These are phyloP conservation scores for Allochrocebus solatus DNA, from an alignment of 2,797 vertebrate species.

Conservation along the genomic window DNA sequence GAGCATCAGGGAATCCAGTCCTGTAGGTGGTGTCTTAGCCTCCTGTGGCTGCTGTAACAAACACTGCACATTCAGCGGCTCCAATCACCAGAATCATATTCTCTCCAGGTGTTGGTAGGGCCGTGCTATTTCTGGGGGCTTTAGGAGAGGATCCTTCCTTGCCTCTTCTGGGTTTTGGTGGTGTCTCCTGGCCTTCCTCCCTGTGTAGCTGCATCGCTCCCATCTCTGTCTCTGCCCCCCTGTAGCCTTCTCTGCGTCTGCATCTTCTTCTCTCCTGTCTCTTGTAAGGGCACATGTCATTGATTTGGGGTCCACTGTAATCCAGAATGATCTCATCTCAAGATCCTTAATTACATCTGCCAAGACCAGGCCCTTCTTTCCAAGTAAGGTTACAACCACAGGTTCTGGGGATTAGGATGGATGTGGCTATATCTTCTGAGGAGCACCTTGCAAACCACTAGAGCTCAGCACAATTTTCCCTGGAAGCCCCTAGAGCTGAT, in stretches of 20 bases:
- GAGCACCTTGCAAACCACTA: background rate
- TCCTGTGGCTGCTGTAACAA: background rate
- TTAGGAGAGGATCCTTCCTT: background rate
- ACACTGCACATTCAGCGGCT: background rate
- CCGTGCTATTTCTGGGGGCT: accelerated
- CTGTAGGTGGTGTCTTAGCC: accelerated
- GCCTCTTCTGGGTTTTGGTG: background rate
- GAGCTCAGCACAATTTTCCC: too few relatives aligned
- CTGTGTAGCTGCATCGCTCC: accelerated
- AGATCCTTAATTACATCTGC: background rate
- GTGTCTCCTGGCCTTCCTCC: background rate
- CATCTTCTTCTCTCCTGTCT: background rate
- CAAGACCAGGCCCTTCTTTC: background rate
- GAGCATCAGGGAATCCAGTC: accelerated
- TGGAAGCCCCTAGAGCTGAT: background rate
- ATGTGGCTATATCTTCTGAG: too few relatives aligned
- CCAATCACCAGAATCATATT: background rate
- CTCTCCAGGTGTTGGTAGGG: too few relatives aligned
- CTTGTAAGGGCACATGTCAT: background rate
- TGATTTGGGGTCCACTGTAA: background rate
- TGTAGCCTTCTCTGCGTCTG: accelerated
- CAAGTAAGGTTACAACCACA: background rate
- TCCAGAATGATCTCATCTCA: background rate
- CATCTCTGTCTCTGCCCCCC: background rate
- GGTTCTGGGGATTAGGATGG: background rate